These are phyloP conservation scores for Polyommatus icarus DNA, from an alignment of 2,888 invertebrate species.

Conservation along the genomic window DNA sequence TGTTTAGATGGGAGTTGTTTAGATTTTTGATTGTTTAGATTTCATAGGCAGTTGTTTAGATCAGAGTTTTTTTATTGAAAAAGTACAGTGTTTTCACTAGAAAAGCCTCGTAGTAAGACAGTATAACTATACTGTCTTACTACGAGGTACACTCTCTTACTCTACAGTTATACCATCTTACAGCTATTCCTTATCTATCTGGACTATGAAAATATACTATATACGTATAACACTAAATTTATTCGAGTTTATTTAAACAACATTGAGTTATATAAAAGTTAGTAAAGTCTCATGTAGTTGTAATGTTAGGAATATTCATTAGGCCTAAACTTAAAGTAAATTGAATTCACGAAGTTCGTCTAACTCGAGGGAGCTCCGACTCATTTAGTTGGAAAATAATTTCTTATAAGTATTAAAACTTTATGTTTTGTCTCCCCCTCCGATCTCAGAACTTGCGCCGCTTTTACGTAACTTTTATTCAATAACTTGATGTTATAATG, in stretches of 20 bases:
- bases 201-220: neutral
- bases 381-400: conserved; percentile 19
- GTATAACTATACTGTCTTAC: too few species aligned
- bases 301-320: conserved; percentile 15
- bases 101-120: too few species aligned
- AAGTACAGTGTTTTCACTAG: too few species aligned
- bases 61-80: too few species aligned
- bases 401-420: conserved; percentile 10
- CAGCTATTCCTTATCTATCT: too few species aligned
- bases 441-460: neutral
- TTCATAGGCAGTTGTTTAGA: too few species aligned
- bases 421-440: conserved; percentile 1
- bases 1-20: too few species aligned
- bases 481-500: neutral
- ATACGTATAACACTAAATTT: neutral
- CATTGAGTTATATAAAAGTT: neutral
- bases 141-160: too few species aligned
- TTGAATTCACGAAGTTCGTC: conserved; percentile 1
- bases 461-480: neutral
- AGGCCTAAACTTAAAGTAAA: conserved; percentile 11
- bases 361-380: conserved; percentile 4
- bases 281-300: neutral
- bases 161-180: too few species aligned
- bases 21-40: too few species aligned
- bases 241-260: neutral